Base-by-base conservation (phyloP, 2,888 invertebrate genomes). In the Zygaena filipendulae region DNA sequence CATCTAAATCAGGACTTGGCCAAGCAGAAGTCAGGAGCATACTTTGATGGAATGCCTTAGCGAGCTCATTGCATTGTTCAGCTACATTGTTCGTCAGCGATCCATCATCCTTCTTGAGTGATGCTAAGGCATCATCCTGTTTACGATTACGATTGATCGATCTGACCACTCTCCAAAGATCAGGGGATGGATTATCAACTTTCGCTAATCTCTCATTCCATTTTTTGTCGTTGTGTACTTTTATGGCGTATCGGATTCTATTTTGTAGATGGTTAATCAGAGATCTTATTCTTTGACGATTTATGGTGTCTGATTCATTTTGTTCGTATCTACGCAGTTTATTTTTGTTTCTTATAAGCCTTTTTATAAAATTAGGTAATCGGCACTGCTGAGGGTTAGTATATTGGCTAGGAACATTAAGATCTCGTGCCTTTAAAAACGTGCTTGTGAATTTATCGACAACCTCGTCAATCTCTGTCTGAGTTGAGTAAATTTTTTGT, bases 101-200 rank as follows among this genome's bases (percentile, higher is more conserved):
- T 5, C 25, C 30, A 24, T 21, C 16, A n/a, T 11, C 2, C 2
- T 10, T 13, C 8, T 21, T 28, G 2, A 35, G 13, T 3, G 35
- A 11, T 1, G 35, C 25, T 3, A 35, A 21, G 3, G 12, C 23
- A 2, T 5, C 6, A 3, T 7, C 2, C 4, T 25, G 10, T 10
- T 31, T 27, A n/a, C n/a, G n/a, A n/a, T n/a, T n/a, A 4, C 14
- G 23, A 11, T 25, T 27, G 3, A 34, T 3, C 1, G 23, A 21
- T 19, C 29, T 31, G 2, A 26, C 27, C 6, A 34, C 3, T n/a
- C 23, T 20, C 34, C 34, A 35, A 2, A 35, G 11, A 11, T 35
- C 35, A n/a, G 22, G 14, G 1, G 13, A 19, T 3, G 34, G 23
- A 13, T 31, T 31, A 10, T 35, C 31, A 6, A 31, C 30, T 10